Evolutionary conservation across 2,888 invertebrate species (phyloP).

Genomic region (Petrolisthes cinctipes): DNA sequence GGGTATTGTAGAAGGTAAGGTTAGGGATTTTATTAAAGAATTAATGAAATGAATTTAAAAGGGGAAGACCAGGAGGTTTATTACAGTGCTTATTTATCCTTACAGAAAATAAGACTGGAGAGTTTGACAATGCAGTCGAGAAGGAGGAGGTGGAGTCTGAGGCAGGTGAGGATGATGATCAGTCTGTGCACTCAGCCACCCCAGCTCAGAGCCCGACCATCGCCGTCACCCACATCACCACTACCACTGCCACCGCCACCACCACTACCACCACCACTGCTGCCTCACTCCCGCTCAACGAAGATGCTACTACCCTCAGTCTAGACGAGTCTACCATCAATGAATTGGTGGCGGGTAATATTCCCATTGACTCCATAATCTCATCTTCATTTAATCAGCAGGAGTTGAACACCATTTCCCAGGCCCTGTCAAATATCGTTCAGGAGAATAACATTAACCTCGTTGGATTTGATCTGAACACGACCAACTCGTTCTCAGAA

Average conservation of each 20-base stretch:
- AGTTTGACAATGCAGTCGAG: constrained; percentile 38
- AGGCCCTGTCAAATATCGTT: constrained; percentile 63
- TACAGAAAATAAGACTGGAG: constrained; percentile 47
- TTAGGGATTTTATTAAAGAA: too few relatives aligned
- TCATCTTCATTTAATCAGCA: constrained; percentile 65
- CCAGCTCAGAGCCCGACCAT: constrained; percentile 32
- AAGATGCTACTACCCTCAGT: constrained; percentile 51
- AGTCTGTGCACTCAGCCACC: constrained; percentile 21
- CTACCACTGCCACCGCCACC: constrained; percentile 24
- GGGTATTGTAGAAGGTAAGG: too few relatives aligned
- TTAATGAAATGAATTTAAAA: neutral
- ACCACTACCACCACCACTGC: constrained; percentile 33
- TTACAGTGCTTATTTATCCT: neutral
- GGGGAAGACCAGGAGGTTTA: neutral
- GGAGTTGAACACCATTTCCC: constrained; percentile 62
- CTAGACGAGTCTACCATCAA: constrained; percentile 56
- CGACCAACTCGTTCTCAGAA: constrained; percentile 42
- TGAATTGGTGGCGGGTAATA: constrained; percentile 54
- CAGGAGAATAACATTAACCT: constrained; percentile 57
- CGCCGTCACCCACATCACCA: neutral
- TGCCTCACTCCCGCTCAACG: constrained; percentile 41
- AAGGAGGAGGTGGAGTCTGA: constrained; percentile 18
- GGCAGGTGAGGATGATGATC: constrained; percentile 29
- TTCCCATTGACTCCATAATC: constrained; percentile 62
- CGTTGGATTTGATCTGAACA: constrained; percentile 52